Evolutionary conservation across 1,140 invertebrate genomes (phyloP).

Genomic region (Bradynema listronoti): DNA sequence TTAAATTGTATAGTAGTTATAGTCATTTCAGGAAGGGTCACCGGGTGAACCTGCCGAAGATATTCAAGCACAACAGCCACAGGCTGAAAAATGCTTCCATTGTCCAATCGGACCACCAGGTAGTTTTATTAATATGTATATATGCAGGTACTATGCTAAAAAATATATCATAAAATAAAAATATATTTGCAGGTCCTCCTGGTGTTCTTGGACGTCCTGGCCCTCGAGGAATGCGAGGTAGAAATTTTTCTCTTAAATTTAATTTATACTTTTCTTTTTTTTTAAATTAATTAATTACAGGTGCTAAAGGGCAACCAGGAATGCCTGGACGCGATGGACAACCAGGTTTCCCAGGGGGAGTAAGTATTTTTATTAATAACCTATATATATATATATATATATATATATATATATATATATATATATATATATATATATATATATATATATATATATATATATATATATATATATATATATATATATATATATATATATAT

Average conservation of each 20-base stretch:
- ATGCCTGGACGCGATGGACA: slow-evolving; percentile 43
- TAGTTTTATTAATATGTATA: background rate
- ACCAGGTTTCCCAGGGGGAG: slow-evolving; percentile 27
- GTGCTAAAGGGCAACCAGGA: slow-evolving; percentile 33
- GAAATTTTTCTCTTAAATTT: slow-evolving; percentile 18
- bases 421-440: too few relatives aligned
- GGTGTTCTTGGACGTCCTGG: slow-evolving; percentile 39
- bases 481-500: too few relatives aligned
- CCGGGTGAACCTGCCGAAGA: slow-evolving; percentile 42
- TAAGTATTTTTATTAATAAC: slow-evolving; percentile 4
- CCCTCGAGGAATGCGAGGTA: slow-evolving; percentile 48
- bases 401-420: too few relatives aligned
- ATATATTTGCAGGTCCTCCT: slow-evolving; percentile 20
- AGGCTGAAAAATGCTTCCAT: slow-evolving; percentile 44
- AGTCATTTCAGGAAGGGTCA: slow-evolving; percentile 25
- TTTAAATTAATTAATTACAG: background rate
- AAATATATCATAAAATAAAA: background rate
- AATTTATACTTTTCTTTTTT: slow-evolving; percentile 9
- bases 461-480: too few relatives aligned
- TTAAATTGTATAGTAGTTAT: too few relatives aligned
- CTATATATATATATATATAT: too few relatives aligned
- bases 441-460: too few relatives aligned
- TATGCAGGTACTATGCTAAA: background rate
- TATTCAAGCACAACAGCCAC: slow-evolving; percentile 23
- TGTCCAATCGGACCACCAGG: slow-evolving; percentile 40